Evolutionary conservation across 2,113 vertebrate genomes (phyloP).

Genomic region (Myocastor coypus): DNA sequence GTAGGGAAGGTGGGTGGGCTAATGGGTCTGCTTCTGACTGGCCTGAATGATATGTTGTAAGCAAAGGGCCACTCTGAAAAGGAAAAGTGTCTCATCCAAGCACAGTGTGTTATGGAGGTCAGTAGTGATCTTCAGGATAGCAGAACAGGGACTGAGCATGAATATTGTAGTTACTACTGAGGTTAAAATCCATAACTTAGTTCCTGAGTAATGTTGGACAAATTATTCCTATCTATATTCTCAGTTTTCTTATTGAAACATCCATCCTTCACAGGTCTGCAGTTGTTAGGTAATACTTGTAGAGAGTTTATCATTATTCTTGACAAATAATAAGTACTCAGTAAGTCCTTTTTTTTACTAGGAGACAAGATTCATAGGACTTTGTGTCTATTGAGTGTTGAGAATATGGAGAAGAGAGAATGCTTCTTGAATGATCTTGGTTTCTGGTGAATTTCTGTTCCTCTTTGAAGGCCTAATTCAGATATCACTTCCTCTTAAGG

Average conservation of each 20-base stretch:
- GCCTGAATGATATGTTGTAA: fast-evolving
- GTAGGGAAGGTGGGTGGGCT: not conserved
- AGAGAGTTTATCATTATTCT: fast-evolving
- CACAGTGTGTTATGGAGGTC: no score
- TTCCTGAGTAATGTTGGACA: no score
- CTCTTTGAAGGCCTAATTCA: not conserved
- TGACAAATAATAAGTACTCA: not conserved
- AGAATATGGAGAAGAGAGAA: not conserved
- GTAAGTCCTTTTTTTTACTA: fast-evolving
- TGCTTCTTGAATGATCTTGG: not conserved
- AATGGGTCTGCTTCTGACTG: not conserved
- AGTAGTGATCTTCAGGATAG: not conserved
- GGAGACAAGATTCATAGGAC: not conserved
- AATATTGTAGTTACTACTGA: not conserved
- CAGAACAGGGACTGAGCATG: not conserved
- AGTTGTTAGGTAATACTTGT: no score
- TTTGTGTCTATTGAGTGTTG: fast-evolving
- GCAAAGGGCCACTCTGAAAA: no score
- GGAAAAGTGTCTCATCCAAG: fast-evolving
- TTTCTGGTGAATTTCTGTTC: not conserved
- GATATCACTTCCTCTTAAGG: not conserved
- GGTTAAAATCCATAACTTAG: fast-evolving
- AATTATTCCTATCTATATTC: fast-evolving
- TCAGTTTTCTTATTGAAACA: no score
- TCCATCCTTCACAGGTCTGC: not conserved